These are phyloP conservation scores for Camponotus pennsylvanicus DNA, from an alignment of 1,140 invertebrate genomes.

Conservation along the genomic window DNA sequence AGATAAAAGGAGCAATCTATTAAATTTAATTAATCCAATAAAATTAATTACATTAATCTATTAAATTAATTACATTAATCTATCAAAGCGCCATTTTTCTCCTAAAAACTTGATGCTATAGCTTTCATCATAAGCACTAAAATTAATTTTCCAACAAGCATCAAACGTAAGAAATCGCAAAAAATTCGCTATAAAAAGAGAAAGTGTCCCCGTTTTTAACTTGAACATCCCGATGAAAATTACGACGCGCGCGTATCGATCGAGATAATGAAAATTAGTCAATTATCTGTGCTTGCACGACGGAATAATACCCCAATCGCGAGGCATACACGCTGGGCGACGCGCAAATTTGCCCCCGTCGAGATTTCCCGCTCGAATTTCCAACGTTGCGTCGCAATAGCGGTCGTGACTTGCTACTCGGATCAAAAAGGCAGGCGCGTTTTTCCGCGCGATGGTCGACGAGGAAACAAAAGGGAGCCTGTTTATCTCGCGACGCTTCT, in stretches of 20 bases:
- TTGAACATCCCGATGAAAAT: background rate
- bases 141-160: background rate
- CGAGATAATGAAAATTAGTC: slow-evolving; percentile 56
- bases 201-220: background rate
- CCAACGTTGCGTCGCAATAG: background rate
- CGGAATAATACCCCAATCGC: slow-evolving; percentile 29
- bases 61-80: too few relatives aligned
- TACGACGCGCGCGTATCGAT: background rate
- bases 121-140: too few relatives aligned
- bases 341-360: slow-evolving; percentile 13
- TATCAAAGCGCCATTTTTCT: too few relatives aligned
- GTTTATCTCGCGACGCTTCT: slow-evolving; percentile 17
- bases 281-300: slow-evolving; percentile 30
- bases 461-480: slow-evolving; percentile 8
- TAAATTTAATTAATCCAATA: too few relatives aligned
- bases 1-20: too few relatives aligned
- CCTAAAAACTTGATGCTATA: too few relatives aligned
- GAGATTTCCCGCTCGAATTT: slow-evolving; percentile 33
- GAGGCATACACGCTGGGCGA: background rate
- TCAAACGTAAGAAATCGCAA: background rate
- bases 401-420: background rate
- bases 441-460: background rate
- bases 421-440: background rate
- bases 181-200: background rate
- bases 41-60: too few relatives aligned